Evolutionary conservation across 1,140 invertebrate genomes (phyloP), one percentile per base, ranked within the genome.

Genomic region (Popillia japonica): DNA sequence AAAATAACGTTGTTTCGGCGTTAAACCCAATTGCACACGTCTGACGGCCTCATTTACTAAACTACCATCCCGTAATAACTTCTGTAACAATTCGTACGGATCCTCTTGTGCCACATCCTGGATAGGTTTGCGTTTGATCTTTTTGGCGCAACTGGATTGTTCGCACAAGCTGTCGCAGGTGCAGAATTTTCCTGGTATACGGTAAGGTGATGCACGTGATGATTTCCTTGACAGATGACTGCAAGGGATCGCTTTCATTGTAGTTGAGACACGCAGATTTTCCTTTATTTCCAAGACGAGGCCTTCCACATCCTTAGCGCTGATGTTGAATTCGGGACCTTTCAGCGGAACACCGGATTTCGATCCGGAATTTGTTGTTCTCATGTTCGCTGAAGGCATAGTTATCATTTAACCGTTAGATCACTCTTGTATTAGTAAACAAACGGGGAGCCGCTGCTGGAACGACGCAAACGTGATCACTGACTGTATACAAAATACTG

Each of bases 1-100:
- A 79, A 87, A 88, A 81, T 87, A 88, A 78, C 86, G 86, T 80
- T 88, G 86, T 80, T 89, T 87, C 40, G 81, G 82, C 73, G 81
- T 80, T 76, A 90, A 84, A 73, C 89, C 89, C 48, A 88, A 84
- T 81, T 91, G 90, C 11, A 94, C 84, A 82, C 92, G 88, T 77
- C 92, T 89, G 2, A 93, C 92, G 6, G 93, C 92, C 84, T 93
- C 92, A 81, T 92, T 93, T 44, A 93, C 93, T n/a, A 93, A 87
- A 78, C 90, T 90, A 59, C 92, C 92, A 78, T 92, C 90, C 48
- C 90, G 87, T 17, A 93, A 84, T 20, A 93, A 83, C 77, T 89
- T 90, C 81, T 93, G 91, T 23, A 93, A 86, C 73, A 92, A 85
- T 85, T 92, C 91, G 84, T 93, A 93, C 0, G 92, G 91, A 83